phyloP scores from a whole-genome alignment of 1,140 invertebrate species.

The Chelonus insularis region DNA sequence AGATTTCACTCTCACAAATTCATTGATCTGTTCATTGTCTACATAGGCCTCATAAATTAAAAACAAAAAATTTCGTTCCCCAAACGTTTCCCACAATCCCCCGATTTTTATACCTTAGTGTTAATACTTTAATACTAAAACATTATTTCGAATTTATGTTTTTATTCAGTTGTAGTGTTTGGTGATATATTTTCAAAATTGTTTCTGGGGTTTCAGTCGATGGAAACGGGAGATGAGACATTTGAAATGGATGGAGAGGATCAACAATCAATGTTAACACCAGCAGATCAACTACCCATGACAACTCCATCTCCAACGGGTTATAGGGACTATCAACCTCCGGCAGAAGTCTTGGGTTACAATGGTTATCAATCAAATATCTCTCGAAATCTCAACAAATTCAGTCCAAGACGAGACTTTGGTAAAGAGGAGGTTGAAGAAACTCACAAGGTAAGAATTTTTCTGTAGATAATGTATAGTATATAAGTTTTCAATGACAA shows the following conservation, averaged over 20 bases:
- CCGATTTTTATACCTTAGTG: too few relatives aligned
- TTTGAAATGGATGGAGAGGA: constrained; percentile 66
- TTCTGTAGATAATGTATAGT: too few relatives aligned
- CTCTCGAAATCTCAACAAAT: constrained; percentile 30
- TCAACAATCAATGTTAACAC: constrained; percentile 24
- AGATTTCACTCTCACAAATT: too few relatives aligned
- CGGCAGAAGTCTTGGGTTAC: constrained; percentile 64
- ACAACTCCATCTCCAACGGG: constrained; percentile 70
- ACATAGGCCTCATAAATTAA: too few relatives aligned
- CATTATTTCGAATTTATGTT: too few relatives aligned
- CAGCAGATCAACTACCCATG: constrained; percentile 11
- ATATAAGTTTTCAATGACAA: too few relatives aligned
- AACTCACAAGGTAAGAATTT: constrained; percentile 70
- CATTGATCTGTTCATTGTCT: too few relatives aligned
- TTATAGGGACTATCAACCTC: constrained; percentile 77
- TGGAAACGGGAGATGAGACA: constrained; percentile 76
- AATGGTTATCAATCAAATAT: constrained; percentile 42
- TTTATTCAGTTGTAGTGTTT: too few relatives aligned
- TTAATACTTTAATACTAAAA: too few relatives aligned
- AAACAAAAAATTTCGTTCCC: too few relatives aligned
- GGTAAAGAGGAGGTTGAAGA: constrained; percentile 60
- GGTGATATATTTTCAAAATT: not conserved
- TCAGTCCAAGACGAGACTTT: constrained; percentile 32
- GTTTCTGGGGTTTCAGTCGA: constrained; percentile 48
- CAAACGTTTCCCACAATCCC: too few relatives aligned